Percentiles rank a stretch among this genome's conserved stretches.
Evolutionary conservation across 2,888 invertebrate species (phyloP).

Genomic region (Diaprepes abbreviatus): DNA sequence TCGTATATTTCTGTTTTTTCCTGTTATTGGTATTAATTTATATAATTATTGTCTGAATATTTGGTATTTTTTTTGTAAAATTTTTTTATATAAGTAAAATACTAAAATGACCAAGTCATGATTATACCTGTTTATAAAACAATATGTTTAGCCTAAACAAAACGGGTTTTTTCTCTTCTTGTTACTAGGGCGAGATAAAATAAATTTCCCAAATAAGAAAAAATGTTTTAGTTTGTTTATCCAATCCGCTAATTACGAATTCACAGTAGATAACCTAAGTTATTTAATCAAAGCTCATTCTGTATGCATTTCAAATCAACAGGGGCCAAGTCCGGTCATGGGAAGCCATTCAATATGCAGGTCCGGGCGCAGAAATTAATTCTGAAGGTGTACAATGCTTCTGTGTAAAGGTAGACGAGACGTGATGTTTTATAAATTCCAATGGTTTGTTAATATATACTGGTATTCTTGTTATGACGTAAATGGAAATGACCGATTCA

Average conservation of each 20-base stretch:
- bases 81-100: no score
- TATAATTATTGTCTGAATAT: no score
- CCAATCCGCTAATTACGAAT: background rate
- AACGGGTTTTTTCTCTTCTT: no score
- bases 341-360: conserved; percentile 42
- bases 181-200: no score
- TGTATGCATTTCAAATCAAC: conserved; percentile 25
- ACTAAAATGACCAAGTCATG: no score
- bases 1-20: no score
- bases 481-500: conserved; percentile 30
- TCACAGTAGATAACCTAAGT: background rate
- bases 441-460: conserved; percentile 31
- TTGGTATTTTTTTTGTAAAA: no score
- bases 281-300: conserved; percentile 11
- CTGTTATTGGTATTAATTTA: no score
- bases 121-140: no score
- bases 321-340: conserved; percentile 38
- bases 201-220: no score
- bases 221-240: no score
- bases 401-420: conserved; percentile 42
- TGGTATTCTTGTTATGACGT: conserved; percentile 24
- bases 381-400: conserved; percentile 38
- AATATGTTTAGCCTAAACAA: no score
- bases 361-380: conserved; percentile 39
- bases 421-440: conserved; percentile 46